Evolutionary conservation across 1,140 invertebrate genomes (phyloP).

Genomic region (Aphelinus atriplicis): DNA sequence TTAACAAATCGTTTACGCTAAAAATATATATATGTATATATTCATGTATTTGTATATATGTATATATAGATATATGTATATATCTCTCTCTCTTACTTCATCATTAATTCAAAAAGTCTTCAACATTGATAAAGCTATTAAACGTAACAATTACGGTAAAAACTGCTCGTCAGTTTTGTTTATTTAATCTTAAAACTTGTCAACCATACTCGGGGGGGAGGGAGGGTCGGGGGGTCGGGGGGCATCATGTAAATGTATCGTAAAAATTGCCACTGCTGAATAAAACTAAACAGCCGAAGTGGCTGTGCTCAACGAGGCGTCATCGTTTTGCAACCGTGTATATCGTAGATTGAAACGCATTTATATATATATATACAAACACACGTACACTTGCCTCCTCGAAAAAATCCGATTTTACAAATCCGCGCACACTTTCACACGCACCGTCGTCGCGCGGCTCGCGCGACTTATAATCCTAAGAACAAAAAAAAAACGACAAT

Average conservation of each 20-base stretch:
- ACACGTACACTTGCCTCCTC: neutral
- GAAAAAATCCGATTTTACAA: neutral
- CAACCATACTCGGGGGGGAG: slow-evolving; percentile 9
- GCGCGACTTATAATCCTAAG: too few relatives aligned
- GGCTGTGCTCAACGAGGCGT: neutral
- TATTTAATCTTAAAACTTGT: slow-evolving; percentile 6
- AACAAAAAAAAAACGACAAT: too few relatives aligned
- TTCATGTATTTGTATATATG: neutral
- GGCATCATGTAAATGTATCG: neutral
- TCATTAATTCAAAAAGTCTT: slow-evolving; percentile 37
- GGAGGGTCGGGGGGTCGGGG: too few relatives aligned
- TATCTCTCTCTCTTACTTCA: slow-evolving; percentile 5
- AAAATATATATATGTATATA: neutral
- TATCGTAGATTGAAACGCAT: slow-evolving; percentile 6
- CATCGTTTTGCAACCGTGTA: slow-evolving; percentile 18
- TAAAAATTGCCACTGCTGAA: slow-evolving; percentile 4
- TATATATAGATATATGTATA: too few relatives aligned
- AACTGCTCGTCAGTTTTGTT: neutral
- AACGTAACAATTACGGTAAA: slow-evolving; percentile 34
- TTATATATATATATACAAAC: too few relatives aligned
- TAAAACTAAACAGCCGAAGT: neutral
- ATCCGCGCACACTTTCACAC: too few relatives aligned
- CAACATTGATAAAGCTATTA: slow-evolving; percentile 42
- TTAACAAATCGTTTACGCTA: slow-evolving; percentile 23
- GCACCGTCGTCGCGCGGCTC: too few relatives aligned